Base-by-base conservation (phyloP, 2,113 vertebrate species). In the Phoxinus phoxinus region DNA sequence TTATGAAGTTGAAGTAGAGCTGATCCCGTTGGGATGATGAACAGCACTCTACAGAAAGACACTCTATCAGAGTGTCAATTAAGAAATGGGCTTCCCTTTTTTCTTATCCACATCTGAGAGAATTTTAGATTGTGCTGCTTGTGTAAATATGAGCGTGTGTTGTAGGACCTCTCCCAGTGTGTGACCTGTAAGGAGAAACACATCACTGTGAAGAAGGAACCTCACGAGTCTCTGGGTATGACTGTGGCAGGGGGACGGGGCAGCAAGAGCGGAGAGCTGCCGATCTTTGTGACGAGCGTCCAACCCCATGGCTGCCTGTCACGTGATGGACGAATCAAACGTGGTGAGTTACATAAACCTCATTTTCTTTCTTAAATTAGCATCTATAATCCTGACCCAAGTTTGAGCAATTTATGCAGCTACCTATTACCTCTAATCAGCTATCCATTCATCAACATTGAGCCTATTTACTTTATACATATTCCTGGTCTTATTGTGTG, bases 201-300 rank as follows among this genome's bases (percentile, higher is more conserved):
- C 92, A 97, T 99, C 90, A 97, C 96, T 76, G 95, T 99, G 88
- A 97, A 97, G 94, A 99, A 99, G 92, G 97, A 98, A 84, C 96
- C 97, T 0, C 97, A 95, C 0, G 98, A 99, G 90, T 99, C 98
- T 87, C 95, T 99, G 84, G 98, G 98, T 78, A 99, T 99, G 98
- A 99, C 98, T 0, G 98, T 99, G 8, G 98, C 98, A 0, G 98
- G 98, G 59, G 98, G 98, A 73, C 94, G 97, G 91, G 97, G 97
- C 86, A 99, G 98, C 89, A 98, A 98, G 91, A 99, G 97, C 69
- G 98, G 98, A 0, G 98, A 99, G 73, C 92, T 99, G 91, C 98
- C 98, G 23, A 99, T 99, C 92, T 99, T 99, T 12, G 98, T 99
- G 86, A 99, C 98, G 58, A 99, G 98, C 0, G 97, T 99, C 41